A percentile compares a stretch with the other conserved stretches of the same genome.
Conservation (phyloP, 2,888 invertebrate species). For the Andrena trimmerana region DNA sequence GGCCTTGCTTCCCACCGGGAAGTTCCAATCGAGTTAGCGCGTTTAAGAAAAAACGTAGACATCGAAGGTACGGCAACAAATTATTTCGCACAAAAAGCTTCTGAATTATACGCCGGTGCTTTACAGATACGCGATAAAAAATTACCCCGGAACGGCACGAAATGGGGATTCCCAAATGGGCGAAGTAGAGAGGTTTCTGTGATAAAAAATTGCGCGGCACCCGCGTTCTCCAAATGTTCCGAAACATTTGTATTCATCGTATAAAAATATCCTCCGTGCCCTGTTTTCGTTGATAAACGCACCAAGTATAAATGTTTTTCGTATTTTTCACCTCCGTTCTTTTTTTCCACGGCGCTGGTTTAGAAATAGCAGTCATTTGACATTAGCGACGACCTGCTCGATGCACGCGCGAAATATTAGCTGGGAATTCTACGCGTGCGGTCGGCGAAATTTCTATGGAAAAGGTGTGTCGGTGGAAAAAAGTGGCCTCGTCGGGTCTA, state of each 20-base stretch:
- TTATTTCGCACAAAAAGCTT: too few relatives aligned
- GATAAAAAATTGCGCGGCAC: neutral
- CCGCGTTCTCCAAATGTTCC: neutral
- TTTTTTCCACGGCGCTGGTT: neutral
- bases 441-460: neutral
- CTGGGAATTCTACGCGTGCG: neutral
- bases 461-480: slow-evolving; percentile 4
- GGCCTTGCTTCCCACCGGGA: neutral
- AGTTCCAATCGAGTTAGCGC: too few relatives aligned
- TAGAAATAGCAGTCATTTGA: neutral
- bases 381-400: neutral
- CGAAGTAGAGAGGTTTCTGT: too few relatives aligned
- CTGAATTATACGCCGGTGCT: too few relatives aligned
- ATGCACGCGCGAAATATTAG: neutral
- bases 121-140: too few relatives aligned
- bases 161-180: too few relatives aligned
- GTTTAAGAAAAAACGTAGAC: too few relatives aligned
- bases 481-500: slow-evolving; percentile 28
- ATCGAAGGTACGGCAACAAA: too few relatives aligned
- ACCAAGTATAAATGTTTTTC: slow-evolving; percentile 14
- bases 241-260: slow-evolving; percentile 5
- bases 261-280: neutral
- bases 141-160: too few relatives aligned
- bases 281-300: neutral
- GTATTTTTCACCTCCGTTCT: neutral